Base-by-base conservation (phyloP, 2,113 vertebrate species). In the Electrona antarctica region DNA sequence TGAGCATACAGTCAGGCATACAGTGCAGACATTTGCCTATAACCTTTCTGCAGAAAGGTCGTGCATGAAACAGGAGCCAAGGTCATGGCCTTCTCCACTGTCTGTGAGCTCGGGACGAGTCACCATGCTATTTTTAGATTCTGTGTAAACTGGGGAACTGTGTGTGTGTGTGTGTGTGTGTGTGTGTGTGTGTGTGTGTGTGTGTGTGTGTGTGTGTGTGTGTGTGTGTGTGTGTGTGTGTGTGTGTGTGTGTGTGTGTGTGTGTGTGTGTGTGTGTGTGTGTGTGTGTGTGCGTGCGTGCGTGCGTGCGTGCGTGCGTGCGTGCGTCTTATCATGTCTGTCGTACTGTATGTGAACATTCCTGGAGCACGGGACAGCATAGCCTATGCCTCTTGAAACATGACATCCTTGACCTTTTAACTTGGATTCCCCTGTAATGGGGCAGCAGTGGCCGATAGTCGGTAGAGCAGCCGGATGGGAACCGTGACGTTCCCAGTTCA, bases 31-130 rank as follows among this genome's bases (percentile, higher is more conserved):
- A 74, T 89, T 89, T 85, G 33, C 69, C 64, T 70, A 45, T 48
- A 75, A 92, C 90, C 90, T 92, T 92, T 90, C 79, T 73, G 60
- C 73, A 80, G 74, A 93, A 94, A 93, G 93, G 92, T 94, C 90
- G 8, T 69, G 82, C 79, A 85, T 86, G 92, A 92, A 94, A 94
- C 3, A 58, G 63, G 86, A 94, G 81, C 84, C 91, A 67, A 8
- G 3, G 76, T 83, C 74, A 61, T 86, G 85, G 72, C 84, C 83
- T 74, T 82, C 81, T 77, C 59, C 67, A 61, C 84, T 80, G 79
- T 84, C 87, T 64, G 74, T 68, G 71, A 80, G 76, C 78, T 71
- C n/a, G 60, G 51, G 49, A 7, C 9, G 48, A 66, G 80, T 33
- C 74, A 67, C 60, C 78, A 64, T n/a, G 73, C 88, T 94, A 93